phyloP scores from a whole-genome alignment of 1,140 invertebrate genomes.

The Hylaeus anthracinus region DNA sequence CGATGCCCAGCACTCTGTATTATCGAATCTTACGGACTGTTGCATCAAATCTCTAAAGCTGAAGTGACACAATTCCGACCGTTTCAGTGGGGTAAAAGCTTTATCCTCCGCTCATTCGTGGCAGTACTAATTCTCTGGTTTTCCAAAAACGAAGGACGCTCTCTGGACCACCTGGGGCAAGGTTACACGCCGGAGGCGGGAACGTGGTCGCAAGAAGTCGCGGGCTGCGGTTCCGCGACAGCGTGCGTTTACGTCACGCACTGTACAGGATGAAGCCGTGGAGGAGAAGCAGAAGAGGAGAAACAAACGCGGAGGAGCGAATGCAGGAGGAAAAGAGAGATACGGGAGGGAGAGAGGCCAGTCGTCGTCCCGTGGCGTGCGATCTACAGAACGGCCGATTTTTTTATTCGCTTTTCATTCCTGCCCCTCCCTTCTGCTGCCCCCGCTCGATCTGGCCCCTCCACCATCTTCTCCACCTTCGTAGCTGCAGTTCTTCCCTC shows the following conservation, averaged over 20 bases:
- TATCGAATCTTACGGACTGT: too few species aligned
- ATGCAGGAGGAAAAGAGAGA: constrained; percentile 10
- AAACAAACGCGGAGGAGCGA: background rate
- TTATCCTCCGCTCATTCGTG: too few species aligned
- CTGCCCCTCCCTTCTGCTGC: constrained; percentile 48
- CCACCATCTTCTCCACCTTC: background rate
- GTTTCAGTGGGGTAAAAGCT: too few species aligned
- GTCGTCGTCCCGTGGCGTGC: constrained; percentile 68
- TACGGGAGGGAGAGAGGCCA: constrained; percentile 34
- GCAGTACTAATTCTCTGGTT: background rate
- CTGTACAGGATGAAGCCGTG: constrained; percentile 52
- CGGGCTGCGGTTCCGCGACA: constrained; percentile 50
- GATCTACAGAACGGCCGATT: constrained; percentile 72
- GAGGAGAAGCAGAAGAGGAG: constrained; percentile 11
- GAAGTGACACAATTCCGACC: too few species aligned
- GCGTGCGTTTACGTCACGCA: constrained; percentile 66
- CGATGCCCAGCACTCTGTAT: too few species aligned
- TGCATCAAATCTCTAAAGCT: too few species aligned
- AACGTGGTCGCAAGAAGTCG: constrained; percentile 29
- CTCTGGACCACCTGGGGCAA: background rate
- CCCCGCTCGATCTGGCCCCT: constrained; percentile 11
- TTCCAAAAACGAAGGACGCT: background rate
- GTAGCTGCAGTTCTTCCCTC: constrained; percentile 7
- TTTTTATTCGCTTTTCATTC: constrained; percentile 74
- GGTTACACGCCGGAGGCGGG: background rate